Base-by-base conservation (phyloP, 92 coral and sea anemone species). In the Siderastrea radians region DNA sequence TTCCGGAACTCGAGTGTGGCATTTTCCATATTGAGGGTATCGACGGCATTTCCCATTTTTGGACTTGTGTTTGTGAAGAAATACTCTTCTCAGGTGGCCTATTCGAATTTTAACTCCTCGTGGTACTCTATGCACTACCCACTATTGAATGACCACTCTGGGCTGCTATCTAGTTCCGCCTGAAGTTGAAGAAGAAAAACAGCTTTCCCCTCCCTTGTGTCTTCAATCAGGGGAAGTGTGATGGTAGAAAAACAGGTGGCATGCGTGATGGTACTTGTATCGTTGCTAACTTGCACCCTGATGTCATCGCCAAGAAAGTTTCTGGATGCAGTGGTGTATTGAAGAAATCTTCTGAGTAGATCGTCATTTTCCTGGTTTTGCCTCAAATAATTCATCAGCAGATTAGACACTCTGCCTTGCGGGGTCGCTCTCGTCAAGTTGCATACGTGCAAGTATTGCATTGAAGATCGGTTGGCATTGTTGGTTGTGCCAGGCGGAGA, bases 331-430 rank as follows among this genome's bases (percentile, higher is more conserved):
- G 68, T 63, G 68, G 68, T 63, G 68, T 63, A 63, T 4, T 15
- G 68, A 6, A 63, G 12, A 15, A 63, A 63, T 63, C 68, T 63
- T 15, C 68, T 7, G 12, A 63, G 68, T 19, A 63, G 12, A 63
- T 63, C 68, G 6, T 63, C 11, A 15, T 63, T 63, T 7, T 63
- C 19, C 68, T 15, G 68, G 68, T 63, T 63, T 63, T 15, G 68
- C 68, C 68, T 63, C 68, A 63, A 12, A 12, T 6, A 63, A 15
- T 63, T 15, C 68, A 63, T 63, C 68, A 63, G 12, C 12, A 63
- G 43, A 63, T 63, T 63, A 15, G 68, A 63, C 11, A 63, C 68
- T 63, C 12, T 63, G 68, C 68, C 68, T 14, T 63, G 68, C 68
- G 12, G 68, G 10, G 43, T 63, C 68, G 68, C 68, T 63, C 68